Evolutionary conservation across 1,140 invertebrate species (phyloP).

Genomic region (Pristionchus pacificus): DNA sequence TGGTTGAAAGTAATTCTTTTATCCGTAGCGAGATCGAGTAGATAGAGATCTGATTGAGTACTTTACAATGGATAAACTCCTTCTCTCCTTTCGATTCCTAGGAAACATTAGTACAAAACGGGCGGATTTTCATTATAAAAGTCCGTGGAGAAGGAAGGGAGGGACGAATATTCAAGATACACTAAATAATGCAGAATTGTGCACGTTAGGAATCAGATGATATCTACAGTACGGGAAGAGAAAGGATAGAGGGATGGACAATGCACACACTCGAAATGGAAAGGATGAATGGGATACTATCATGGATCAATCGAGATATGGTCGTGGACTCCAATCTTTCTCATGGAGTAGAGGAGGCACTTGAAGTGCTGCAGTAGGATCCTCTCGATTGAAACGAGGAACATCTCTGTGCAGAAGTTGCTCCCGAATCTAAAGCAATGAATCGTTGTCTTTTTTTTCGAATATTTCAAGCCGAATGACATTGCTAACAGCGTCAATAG

Average conservation of each 20-base stretch:
- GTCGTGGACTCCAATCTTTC: constrained; percentile 27
- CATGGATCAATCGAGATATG: constrained; percentile 18
- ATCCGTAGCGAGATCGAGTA: too few relatives aligned
- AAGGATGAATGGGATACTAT: too few relatives aligned
- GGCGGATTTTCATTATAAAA: too few relatives aligned
- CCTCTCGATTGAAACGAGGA: neutral
- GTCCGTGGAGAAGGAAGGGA: too few relatives aligned
- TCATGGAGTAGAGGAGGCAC: constrained; percentile 5
- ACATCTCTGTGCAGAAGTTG: neutral
- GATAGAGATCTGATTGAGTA: too few relatives aligned
- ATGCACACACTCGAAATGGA: neutral
- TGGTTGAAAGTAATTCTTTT: too few relatives aligned
- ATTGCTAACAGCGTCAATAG: neutral
- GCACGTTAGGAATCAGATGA: too few relatives aligned
- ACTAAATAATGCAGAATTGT: neutral
- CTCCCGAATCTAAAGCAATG: neutral
- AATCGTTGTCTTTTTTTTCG: neutral
- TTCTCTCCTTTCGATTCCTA: too few relatives aligned
- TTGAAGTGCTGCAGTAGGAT: neutral
- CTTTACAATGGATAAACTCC: too few relatives aligned
- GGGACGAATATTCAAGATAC: neutral
- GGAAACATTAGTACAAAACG: too few relatives aligned
- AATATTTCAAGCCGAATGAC: neutral
- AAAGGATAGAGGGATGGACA: neutral
- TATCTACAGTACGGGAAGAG: too few relatives aligned